Percentiles rank a stretch among this genome's conserved stretches.
Conservation (phyloP, 2,113 vertebrate species). For the Urocolius indicus region DNA sequence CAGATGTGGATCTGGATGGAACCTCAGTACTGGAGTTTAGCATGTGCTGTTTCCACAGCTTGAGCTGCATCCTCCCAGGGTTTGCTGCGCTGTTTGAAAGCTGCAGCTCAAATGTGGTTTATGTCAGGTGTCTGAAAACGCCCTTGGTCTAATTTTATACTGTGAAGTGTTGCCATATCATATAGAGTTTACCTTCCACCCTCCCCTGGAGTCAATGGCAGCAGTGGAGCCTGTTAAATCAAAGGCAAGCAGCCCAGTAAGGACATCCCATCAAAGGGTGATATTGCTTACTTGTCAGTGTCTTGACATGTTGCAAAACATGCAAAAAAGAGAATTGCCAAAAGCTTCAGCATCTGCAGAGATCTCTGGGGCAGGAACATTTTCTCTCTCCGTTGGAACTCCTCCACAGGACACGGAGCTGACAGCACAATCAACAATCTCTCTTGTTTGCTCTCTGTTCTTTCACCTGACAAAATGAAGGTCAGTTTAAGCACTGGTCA, state of each 20-base stretch:
- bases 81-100: not conserved
- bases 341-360: conserved; percentile 7
- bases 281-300: conserved; percentile 57
- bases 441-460: not conserved
- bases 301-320: conserved; percentile 49
- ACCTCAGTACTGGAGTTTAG: not conserved
- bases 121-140: not conserved
- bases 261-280: not conserved
- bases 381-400: not conserved
- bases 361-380: conserved; percentile 46
- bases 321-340: conserved; percentile 22
- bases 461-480: conserved; percentile 23
- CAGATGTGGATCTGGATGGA: not conserved
- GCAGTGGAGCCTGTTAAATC: not conserved
- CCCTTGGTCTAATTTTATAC: not conserved
- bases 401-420: not conserved
- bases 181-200: not conserved
- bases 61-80: not conserved
- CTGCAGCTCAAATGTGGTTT: not conserved
- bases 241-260: not conserved
- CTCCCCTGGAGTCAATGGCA: not conserved
- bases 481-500: not conserved
- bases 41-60: not conserved
- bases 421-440: not conserved
- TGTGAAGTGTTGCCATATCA: not conserved